These are phyloP conservation scores for Calliopsis andreniformis DNA, from an alignment of 1,140 invertebrate species.

Conservation along the genomic window DNA sequence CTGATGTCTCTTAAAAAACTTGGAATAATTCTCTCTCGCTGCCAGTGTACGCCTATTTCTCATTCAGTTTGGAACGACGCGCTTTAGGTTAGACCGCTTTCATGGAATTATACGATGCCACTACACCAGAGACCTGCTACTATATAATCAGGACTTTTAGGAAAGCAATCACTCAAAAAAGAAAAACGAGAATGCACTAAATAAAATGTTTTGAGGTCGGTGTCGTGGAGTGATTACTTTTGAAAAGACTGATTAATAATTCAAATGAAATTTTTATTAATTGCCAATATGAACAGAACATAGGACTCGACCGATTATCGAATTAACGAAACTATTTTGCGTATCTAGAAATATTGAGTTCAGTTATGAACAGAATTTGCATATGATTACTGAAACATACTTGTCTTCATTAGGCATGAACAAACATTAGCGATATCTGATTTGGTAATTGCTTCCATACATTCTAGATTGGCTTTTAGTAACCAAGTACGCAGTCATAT, in stretches of 20 bases:
- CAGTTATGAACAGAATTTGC: slow-evolving; percentile 39
- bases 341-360: neutral
- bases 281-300: neutral
- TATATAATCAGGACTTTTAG: slow-evolving; percentile 53
- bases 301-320: neutral
- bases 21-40: slow-evolving; percentile 60
- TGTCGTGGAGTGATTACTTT: neutral
- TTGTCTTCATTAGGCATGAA: slow-evolving; percentile 64
- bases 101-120: slow-evolving; percentile 47
- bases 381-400: slow-evolving; percentile 43
- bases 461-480: slow-evolving; percentile 53
- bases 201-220: neutral
- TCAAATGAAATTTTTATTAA: neutral
- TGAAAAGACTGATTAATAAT: no score
- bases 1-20: slow-evolving; percentile 64
- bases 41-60: slow-evolving; percentile 18
- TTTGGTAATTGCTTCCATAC: slow-evolving; percentile 65
- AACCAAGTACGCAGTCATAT: slow-evolving; percentile 32
- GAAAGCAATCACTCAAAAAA: neutral
- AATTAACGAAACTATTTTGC: slow-evolving; percentile 21
- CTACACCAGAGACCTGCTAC: neutral
- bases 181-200: neutral
- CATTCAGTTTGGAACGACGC: slow-evolving; percentile 35
- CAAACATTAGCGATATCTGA: slow-evolving; percentile 63
- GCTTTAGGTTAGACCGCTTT: slow-evolving; percentile 57